A percentile compares a stretch with the other conserved stretches of the same genome.
Conservation (phyloP, 2,113 vertebrate species). For the Psephotus haematonotus region DNA sequence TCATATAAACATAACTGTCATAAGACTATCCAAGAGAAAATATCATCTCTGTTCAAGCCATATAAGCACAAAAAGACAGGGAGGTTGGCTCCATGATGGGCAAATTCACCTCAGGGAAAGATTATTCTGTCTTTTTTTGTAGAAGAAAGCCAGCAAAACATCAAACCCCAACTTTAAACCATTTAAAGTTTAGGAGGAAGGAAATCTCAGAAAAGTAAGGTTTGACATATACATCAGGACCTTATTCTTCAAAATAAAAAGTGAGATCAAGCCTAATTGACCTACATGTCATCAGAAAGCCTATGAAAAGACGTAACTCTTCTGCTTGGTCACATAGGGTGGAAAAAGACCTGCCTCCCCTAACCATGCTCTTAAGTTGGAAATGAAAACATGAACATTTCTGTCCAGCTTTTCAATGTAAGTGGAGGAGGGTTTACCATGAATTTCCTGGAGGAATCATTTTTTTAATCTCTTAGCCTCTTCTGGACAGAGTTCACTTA, state of each 20-base stretch:
- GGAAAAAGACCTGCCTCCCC: not conserved
- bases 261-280: not conserved
- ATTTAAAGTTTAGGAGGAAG: not conserved
- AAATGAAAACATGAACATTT: not conserved
- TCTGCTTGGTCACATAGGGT: not conserved
- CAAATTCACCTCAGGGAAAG: not conserved
- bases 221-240: not conserved
- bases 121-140: not conserved
- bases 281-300: not conserved
- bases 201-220: not conserved
- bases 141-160: not conserved
- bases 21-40: not conserved
- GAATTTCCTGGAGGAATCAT: not conserved
- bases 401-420: not conserved
- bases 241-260: not conserved
- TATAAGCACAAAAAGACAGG: conserved; percentile 7
- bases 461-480: not conserved
- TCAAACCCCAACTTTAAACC: not conserved
- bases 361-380: not conserved
- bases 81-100: not conserved
- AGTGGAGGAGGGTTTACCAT: not conserved
- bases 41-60: not conserved
- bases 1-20: not conserved
- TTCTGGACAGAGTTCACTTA: not conserved
- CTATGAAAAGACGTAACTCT: not conserved